Base-by-base conservation (phyloP, 2,113 vertebrate species). In the Odontophorus gujanensis region DNA sequence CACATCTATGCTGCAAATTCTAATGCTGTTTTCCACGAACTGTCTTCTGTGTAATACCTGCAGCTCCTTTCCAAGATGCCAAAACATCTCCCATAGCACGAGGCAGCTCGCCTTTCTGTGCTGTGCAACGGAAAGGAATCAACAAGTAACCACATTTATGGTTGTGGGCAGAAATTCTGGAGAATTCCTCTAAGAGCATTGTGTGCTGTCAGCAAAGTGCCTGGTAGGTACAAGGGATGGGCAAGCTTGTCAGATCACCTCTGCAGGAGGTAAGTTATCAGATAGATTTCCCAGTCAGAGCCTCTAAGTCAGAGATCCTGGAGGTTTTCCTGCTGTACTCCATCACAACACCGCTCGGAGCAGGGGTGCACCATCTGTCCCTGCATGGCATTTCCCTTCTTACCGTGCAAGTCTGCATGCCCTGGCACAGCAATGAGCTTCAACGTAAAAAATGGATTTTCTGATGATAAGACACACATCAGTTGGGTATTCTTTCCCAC, bases 261-360 rank as follows among this genome's bases (percentile, higher is more conserved):
- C 24, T 28, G 13, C 16, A 85, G 34, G 53, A 85, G 40, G 15
- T 8, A 59, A 24, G 8, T 58, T 20, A 58, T 22, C 3, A 5
- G 84, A 82, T 6, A 20, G 43, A 74, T 38, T 59, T 81, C 62
- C 20, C 53, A 19, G 36, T 18, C 18, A 57, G 20, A 68, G 42
- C 38, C 25, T 1, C 0, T 16, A 47, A n/a, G 14, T 58, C 40
- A 18, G 9, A 1, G 3, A 47, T 45, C 51, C 62, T 25, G 4
- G 47, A 81, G 34, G 13, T 30, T 59, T 69, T 34, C 57, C 18
- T 81, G 40, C 47, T 32, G 12, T 11, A 1, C 21, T 74, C 66
- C 42, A 62, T 25, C 67, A 69, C 21, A 69, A 67, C n/a, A 28
- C 48, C 2, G 5, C 66, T 67, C 30, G 25, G 51, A 91, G 73